Evolutionary conservation across 2,113 vertebrate species (phyloP).

Genomic region (Hyperoodon ampullatus): DNA sequence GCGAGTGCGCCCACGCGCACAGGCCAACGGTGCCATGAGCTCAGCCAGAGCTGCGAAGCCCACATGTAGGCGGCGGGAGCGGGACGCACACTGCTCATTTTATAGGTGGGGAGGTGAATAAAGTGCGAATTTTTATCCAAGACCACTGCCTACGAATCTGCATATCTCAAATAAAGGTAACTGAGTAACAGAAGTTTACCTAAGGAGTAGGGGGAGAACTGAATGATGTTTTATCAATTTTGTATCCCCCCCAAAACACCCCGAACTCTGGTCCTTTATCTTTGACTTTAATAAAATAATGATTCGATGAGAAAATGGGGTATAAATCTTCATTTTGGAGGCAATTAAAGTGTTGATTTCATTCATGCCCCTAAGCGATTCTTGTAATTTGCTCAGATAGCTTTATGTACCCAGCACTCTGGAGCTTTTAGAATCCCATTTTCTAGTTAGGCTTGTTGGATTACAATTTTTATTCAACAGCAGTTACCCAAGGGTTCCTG

Average conservation of each 20-base stretch:
- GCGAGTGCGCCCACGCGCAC: neutral
- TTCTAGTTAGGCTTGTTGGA: constrained; percentile 92
- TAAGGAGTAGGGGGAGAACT: neutral
- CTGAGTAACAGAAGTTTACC: constrained; percentile 29
- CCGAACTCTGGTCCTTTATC: constrained; percentile 79
- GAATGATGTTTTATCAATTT: neutral
- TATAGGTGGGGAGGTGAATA: neutral
- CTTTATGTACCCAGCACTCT: constrained; percentile 94
- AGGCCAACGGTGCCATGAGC: neutral
- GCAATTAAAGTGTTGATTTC: constrained; percentile 98
- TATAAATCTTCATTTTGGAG: constrained; percentile 97
- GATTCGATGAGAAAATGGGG: constrained; percentile 91
- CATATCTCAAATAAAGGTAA: neutral
- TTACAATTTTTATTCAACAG: constrained; percentile 85
- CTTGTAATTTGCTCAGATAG: constrained; percentile 94
- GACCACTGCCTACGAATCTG: neutral
- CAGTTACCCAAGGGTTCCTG: constrained; percentile 74
- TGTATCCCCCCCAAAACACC: neutral
- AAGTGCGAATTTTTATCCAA: neutral
- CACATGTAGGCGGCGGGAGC: neutral
- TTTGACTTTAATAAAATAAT: constrained; percentile 88
- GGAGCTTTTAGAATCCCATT: constrained; percentile 92
- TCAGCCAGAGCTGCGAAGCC: neutral
- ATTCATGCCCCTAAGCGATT: constrained; percentile 93
- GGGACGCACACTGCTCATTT: neutral